These are phyloP conservation scores for Axis porcinus DNA, from an alignment of 2,113 vertebrate species.

Conservation along the genomic window DNA sequence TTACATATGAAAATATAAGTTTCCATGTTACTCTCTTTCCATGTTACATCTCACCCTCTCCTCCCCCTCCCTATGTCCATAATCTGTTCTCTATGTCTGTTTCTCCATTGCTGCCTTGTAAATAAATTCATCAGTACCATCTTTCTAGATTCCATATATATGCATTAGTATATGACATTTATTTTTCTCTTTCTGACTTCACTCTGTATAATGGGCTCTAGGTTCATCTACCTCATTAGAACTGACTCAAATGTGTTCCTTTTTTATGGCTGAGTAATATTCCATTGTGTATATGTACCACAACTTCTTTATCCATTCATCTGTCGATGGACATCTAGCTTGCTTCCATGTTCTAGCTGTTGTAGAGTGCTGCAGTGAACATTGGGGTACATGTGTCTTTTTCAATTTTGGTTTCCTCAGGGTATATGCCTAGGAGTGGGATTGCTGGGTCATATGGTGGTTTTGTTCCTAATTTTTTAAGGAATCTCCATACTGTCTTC, in stretches of 20 bases:
- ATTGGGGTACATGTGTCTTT: not conserved
- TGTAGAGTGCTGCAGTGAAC: not conserved
- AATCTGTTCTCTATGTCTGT: not conserved
- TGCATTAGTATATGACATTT: rapidly evolving
- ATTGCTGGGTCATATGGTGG: not conserved
- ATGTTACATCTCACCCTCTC: not conserved
- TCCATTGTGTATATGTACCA: not conserved
- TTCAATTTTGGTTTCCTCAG: not conserved
- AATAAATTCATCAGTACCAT: not conserved
- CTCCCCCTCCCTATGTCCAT: not conserved
- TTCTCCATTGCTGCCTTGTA: not conserved
- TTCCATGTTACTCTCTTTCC: not conserved
- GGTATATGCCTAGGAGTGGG: not conserved
- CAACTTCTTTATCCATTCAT: not conserved
- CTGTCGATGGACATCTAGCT: not conserved
- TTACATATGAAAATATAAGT: not conserved
- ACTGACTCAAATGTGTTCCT: not conserved
- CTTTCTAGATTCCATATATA: not conserved
- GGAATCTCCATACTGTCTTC: not conserved
- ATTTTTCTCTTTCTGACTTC: not conserved
- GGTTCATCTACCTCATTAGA: not conserved
- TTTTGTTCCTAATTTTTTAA: not conserved
- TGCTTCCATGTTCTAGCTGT: not conserved
- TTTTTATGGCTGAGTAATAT: not conserved
- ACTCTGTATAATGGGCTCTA: not conserved